Conservation (phyloP, 2,797 vertebrate species). For the Aselliscus stoliczkanus region DNA sequence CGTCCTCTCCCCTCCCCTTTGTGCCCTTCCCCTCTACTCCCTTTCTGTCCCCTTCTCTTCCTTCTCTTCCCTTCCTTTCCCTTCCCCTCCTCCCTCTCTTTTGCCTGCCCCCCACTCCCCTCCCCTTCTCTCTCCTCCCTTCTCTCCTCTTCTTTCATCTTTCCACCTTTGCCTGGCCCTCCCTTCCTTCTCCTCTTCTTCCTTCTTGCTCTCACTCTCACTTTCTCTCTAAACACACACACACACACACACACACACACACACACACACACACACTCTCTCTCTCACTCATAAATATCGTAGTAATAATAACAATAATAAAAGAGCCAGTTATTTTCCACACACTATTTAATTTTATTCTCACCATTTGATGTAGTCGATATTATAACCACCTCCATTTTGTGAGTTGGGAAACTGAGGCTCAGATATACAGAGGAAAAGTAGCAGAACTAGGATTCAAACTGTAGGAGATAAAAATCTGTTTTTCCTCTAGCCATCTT, state of each 20-base stretch:
- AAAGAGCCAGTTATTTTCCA: background rate
- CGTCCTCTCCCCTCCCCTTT: background rate
- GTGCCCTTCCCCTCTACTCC: too few species aligned
- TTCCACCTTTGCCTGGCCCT: background rate
- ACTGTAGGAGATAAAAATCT: background rate
- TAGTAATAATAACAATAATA: background rate
- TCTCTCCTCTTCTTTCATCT: background rate
- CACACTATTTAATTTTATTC: background rate
- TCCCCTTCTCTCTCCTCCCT: too few species aligned
- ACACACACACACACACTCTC: background rate
- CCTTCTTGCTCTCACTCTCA: background rate
- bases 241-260: background rate
- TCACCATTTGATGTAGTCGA: background rate
- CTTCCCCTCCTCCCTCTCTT: background rate
- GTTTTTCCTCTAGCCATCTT: background rate
- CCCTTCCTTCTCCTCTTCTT: too few species aligned
- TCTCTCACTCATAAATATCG: background rate
- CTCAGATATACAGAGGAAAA: background rate
- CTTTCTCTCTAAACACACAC: too few species aligned
- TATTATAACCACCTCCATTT: background rate
- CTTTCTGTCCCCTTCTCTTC: background rate
- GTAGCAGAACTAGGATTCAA: background rate
- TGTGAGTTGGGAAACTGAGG: background rate
- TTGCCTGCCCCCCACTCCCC: too few species aligned
- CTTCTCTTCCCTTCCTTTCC: rapidly evolving